A percentile compares a stretch with the other conserved stretches of the same genome.
These are phyloP conservation scores for Nothobranchius kuhntae DNA, from an alignment of 2,113 vertebrate species.

Conservation along the genomic window DNA sequence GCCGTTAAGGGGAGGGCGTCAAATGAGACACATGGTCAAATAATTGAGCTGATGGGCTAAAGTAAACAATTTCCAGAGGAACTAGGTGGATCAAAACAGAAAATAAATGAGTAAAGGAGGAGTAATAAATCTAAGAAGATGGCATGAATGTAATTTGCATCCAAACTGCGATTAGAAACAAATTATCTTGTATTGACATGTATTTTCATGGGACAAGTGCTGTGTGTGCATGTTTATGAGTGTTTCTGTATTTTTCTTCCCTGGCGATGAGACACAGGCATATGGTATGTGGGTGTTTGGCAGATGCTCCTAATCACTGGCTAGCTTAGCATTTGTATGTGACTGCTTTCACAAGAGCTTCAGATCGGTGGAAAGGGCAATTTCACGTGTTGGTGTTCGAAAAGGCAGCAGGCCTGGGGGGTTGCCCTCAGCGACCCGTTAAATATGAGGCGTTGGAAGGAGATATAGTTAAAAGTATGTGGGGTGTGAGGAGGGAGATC, in stretches of 20 bases:
- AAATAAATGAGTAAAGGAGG: not conserved
- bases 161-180: conserved; percentile 1
- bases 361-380: conserved; percentile 44
- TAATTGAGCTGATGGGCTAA: conserved; percentile 4
- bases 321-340: conserved; percentile 57
- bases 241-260: conserved; percentile 26
- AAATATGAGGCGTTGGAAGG: conserved; percentile 22
- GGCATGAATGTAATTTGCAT: not conserved
- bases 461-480: conserved; percentile 1
- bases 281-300: conserved; percentile 71
- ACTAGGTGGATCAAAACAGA: not conserved
- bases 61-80: not conserved
- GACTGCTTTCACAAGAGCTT: conserved; percentile 57
- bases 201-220: conserved; percentile 32
- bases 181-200: not conserved
- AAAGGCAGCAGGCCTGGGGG: conserved; percentile 3
- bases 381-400: conserved; percentile 30
- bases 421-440: conserved; percentile 13
- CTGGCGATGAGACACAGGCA: conserved; percentile 52
- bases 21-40: conserved; percentile 27
- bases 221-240: conserved; percentile 28
- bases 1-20: conserved; percentile 9
- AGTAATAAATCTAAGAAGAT: not conserved
- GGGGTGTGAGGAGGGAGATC: not conserved
- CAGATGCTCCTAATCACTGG: conserved; percentile 63